Evolutionary conservation across 1,140 invertebrate genomes (phyloP), one percentile per base, ranked within the genome.

Genomic region (Pseudomyrmex pallidus): DNA sequence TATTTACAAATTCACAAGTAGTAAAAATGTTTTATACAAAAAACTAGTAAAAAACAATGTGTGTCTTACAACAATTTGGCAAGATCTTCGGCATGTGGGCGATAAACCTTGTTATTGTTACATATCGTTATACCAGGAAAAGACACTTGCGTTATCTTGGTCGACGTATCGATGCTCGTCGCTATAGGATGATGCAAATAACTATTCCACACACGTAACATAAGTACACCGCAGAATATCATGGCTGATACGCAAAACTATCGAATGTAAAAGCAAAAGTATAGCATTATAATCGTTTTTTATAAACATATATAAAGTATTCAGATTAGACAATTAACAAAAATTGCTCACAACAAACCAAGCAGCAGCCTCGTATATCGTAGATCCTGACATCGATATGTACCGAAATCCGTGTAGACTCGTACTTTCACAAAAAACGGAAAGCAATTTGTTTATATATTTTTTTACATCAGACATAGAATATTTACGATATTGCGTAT

Each of bases 121-220:
- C 92, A 93, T 80, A 93, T 90, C 1, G 92, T 90, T 15, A 93
- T 87, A 7, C 77, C 91, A 1, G 92, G 92, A 85, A 93, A 93
- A 7, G 77, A 46, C 9, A 93, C 61, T n/a, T 85, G 83, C 82
- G 85, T 90, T 74, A 93, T 91, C 9, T 91, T 90, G 74, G 90
- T 91, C 8, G 89, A 90, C 0, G 88, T 86, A 20, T 92, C 90
- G 46, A 93, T 87, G 1, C 86, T 90, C 1, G 91, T 92, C 2
- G 90, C 84, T 13, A 91, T 93, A 1, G 92, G 92, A 48, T 89
- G 90, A 9, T 83, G 84, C 22, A 63, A 62, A 67, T 87, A 94
- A 56, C 84, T 83, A 1, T 82, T 2, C 91, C 90, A 93, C 0
- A 92, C 44, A 4, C 89, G 80, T 10, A 84, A 10, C 88, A 93